Evolutionary conservation across 2,888 invertebrate species (phyloP).

Genomic region (Tetragnatha montana): DNA sequence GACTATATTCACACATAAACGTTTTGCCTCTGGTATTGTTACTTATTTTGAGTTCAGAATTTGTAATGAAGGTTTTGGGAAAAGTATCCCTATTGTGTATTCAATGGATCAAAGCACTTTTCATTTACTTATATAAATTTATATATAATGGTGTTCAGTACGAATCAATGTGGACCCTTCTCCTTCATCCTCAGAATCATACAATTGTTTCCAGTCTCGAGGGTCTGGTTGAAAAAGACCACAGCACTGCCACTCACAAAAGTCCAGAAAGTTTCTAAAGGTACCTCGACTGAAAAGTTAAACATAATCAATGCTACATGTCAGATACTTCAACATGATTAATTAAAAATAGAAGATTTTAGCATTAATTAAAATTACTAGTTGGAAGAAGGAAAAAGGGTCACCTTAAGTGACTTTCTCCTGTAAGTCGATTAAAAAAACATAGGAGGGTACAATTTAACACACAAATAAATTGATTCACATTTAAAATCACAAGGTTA

Average conservation of each 20-base stretch:
- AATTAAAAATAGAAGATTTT: neutral
- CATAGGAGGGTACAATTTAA: no score
- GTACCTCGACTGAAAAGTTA: conserved; percentile 89
- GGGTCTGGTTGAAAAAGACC: conserved; percentile 84
- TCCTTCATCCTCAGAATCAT: conserved; percentile 73
- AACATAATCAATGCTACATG: neutral
- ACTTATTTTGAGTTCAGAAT: neutral
- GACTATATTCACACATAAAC: conserved; percentile 9
- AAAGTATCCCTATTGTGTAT: neutral
- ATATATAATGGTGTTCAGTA: conserved; percentile 64
- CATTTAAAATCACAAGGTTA: no score
- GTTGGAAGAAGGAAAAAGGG: neutral
- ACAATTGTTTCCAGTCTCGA: conserved; percentile 83
- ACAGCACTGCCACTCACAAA: conserved; percentile 87
- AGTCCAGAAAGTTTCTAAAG: conserved; percentile 88
- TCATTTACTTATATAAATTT: conserved; percentile 14
- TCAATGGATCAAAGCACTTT: neutral
- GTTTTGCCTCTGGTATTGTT: neutral
- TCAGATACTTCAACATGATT: neutral
- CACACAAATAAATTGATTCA: no score
- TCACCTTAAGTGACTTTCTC: neutral
- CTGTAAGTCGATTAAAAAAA: no score
- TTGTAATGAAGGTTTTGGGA: neutral
- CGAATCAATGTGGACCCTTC: conserved; percentile 56
- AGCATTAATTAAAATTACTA: neutral